Conservation (phyloP, 2,113 vertebrate species). For the Brachionichthys hirsutus region DNA sequence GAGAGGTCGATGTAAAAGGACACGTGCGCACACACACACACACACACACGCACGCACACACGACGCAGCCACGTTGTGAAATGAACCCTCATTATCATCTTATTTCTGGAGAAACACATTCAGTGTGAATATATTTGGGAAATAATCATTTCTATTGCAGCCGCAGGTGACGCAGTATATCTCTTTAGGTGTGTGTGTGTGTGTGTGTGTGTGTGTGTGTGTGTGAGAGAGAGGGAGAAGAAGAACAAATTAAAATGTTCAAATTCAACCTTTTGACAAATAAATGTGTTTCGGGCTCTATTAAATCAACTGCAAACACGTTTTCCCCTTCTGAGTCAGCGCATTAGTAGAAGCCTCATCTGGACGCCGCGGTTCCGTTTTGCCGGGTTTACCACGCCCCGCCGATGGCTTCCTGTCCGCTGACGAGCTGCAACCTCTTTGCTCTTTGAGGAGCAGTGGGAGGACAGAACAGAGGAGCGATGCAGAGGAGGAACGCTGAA, state of each 20-base stretch:
- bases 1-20: not conserved
- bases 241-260: too few relatives aligned
- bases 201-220: not conserved
- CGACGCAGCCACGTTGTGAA: constrained; percentile 6
- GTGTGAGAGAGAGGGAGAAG: not conserved
- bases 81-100: constrained; percentile 25
- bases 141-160: constrained; percentile 14
- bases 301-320: not conserved
- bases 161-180: not conserved
- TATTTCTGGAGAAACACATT: constrained; percentile 13
- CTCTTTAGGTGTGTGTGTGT: constrained; percentile 2
- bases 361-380: constrained; percentile 3
- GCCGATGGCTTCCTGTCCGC: constrained; percentile 32
- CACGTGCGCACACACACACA: not conserved
- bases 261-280: not conserved
- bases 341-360: constrained; percentile 1
- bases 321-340: not conserved
- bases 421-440: constrained; percentile 25
- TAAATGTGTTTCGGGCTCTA: constrained; percentile 2
- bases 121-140: constrained; percentile 24
- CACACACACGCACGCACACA: too few relatives aligned
- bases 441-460: not conserved
- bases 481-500: constrained; percentile 20
- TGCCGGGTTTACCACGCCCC: constrained; percentile 12
- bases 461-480: constrained; percentile 11